Percentiles rank a stretch among this genome's conserved stretches.
These are phyloP conservation scores for Anarhynchus alexandrinus DNA, from an alignment of 2,113 vertebrate species.

Conservation along the genomic window DNA sequence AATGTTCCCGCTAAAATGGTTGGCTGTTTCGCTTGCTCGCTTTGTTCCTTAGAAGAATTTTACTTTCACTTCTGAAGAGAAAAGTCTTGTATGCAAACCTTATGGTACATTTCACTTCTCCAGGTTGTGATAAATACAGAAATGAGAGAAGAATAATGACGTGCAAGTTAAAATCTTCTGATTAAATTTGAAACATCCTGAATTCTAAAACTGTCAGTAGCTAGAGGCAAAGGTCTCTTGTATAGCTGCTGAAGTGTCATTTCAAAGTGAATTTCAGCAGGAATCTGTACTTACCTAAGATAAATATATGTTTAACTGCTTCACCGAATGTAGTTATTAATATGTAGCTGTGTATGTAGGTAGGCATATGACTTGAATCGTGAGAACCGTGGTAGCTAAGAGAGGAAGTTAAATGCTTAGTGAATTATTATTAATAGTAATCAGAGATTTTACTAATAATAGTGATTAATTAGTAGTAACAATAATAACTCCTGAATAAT, in stretches of 20 bases:
- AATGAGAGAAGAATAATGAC: background rate
- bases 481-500: background rate
- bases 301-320: background rate
- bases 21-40: background rate
- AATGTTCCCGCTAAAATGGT: background rate
- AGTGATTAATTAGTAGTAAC: background rate
- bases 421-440: background rate
- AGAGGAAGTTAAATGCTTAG: background rate
- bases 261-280: background rate
- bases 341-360: background rate
- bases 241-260: background rate
- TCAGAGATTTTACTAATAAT: background rate
- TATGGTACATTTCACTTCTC: background rate
- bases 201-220: background rate
- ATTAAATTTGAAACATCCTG: background rate
- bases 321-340: background rate
- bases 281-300: background rate
- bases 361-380: background rate
- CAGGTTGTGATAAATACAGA: background rate
- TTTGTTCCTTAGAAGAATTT: background rate
- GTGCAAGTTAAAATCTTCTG: background rate
- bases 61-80: background rate
- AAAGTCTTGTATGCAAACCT: background rate
- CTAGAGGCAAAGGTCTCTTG: background rate
- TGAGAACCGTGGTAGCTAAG: background rate